phyloP scores from a whole-genome alignment of 2,113 vertebrate genomes.

The Amblyornis subalaris region DNA sequence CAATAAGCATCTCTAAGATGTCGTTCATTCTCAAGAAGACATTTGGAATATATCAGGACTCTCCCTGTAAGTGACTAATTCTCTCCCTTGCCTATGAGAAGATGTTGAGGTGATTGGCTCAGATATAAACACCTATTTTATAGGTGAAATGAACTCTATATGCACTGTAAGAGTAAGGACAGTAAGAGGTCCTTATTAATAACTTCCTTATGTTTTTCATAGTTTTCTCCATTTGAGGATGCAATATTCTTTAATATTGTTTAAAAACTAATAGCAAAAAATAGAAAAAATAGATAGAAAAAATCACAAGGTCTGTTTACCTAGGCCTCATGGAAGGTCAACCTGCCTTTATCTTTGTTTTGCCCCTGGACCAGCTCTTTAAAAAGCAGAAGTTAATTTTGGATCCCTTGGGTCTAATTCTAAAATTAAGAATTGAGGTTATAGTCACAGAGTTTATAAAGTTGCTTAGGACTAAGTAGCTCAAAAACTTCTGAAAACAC shows the following conservation, averaged over 20 bases:
- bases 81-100: neutral
- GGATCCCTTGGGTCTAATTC: neutral
- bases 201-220: neutral
- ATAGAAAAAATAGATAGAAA: no score
- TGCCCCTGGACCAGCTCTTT: neutral
- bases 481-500: neutral
- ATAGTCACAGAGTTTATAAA: neutral
- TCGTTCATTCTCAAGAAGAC: neutral
- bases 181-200: neutral
- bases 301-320: neutral
- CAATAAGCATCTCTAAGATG: neutral
- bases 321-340: neutral
- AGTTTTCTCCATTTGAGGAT: neutral
- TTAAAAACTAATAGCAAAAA: neutral
- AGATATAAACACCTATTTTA: neutral
- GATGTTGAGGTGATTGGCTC: neutral
- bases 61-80: neutral
- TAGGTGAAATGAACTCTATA: neutral
- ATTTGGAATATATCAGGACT: neutral
- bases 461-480: neutral
- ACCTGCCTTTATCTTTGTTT: neutral
- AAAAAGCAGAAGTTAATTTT: neutral
- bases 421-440: neutral
- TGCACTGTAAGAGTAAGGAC: neutral
- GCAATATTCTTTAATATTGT: neutral